Conservation (phyloP, 2,113 vertebrate genomes). For the Ochotona princeps region DNA sequence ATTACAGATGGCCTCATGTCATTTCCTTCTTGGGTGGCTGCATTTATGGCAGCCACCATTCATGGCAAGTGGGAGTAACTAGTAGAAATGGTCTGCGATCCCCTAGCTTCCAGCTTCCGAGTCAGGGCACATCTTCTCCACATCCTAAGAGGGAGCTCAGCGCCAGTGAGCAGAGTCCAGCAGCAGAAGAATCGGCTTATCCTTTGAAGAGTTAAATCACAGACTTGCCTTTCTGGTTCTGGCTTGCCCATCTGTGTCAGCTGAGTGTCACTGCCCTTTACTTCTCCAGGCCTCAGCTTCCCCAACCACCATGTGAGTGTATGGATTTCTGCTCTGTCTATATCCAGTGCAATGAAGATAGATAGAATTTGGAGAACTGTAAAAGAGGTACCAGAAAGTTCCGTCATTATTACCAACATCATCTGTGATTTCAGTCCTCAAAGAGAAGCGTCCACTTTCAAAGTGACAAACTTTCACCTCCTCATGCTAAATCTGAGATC, state of each 20-base stretch:
- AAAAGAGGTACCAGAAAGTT: conserved; percentile 15
- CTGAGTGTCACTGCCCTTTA: background rate
- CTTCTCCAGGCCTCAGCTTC: background rate
- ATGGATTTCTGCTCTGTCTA: background rate
- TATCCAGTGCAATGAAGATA: background rate
- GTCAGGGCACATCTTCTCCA: background rate
- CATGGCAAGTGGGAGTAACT: background rate
- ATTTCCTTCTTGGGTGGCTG: background rate
- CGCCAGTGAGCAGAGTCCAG: background rate
- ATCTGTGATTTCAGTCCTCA: background rate
- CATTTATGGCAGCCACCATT: background rate
- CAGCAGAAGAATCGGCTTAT: background rate
- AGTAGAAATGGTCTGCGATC: background rate
- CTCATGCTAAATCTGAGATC: conserved; percentile 11
- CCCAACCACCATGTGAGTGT: background rate
- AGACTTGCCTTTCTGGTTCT: background rate
- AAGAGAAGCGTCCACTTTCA: background rate
- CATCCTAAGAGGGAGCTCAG: background rate
- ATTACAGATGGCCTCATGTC: background rate
- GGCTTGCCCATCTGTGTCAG: background rate
- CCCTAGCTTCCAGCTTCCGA: background rate
- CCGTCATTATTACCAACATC: conserved; percentile 1
- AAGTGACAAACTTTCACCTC: background rate
- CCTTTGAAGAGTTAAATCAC: background rate
- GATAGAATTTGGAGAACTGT: conserved; percentile 26